Evolutionary conservation across 2,888 invertebrate genomes (phyloP), one percentile per base, ranked within the genome.

Genomic region (Cyrtodaria siliqua): DNA sequence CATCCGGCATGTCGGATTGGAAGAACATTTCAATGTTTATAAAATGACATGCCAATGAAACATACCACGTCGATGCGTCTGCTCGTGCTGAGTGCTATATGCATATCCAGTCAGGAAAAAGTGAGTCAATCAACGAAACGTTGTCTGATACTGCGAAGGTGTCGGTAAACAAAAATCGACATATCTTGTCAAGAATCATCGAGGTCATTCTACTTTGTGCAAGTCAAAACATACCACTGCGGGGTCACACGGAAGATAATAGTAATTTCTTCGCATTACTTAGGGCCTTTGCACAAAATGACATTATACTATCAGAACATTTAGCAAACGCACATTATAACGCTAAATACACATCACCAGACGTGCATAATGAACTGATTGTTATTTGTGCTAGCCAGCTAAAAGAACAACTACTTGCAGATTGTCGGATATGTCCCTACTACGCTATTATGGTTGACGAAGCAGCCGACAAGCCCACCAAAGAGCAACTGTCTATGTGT

Each of bases 231-330:
- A 75, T 78, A 14, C 60, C 77, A 20, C 26, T 78, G 0, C 57
- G 69, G 23, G 75, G 72, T 2, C 69, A 77, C 20, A 52, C 55
- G 12, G 59, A 71, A 12, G 67, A 78, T 6, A 40, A 50, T 33
- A 74, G 76, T n/a, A 73, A 73, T 29, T 79, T 79, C 59, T 64
- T 9, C n/a, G n/a, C n/a, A n/a, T n/a, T n/a, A n/a, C n/a, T n/a
- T n/a, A n/a, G n/a, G n/a, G 27, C 29, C 2, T 49, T 52, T 33
- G 82, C 69, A 26, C 29, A 33, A 33, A 33, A 4, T 8, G 71
- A 81, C 27, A 14, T 20, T 9, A 63, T 61, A 3, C 50, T 81
- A 2, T 33, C 12, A 18, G 18, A 67, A 14, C 77, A 79, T 44
- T 59, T 76, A 27, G 44, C 55, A 18, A 49, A 53, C 26, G 18